A percentile compares a stretch with the other conserved stretches of the same genome.
Conservation (phyloP, 2,113 vertebrate genomes). For the Erinaceus europaeus region DNA sequence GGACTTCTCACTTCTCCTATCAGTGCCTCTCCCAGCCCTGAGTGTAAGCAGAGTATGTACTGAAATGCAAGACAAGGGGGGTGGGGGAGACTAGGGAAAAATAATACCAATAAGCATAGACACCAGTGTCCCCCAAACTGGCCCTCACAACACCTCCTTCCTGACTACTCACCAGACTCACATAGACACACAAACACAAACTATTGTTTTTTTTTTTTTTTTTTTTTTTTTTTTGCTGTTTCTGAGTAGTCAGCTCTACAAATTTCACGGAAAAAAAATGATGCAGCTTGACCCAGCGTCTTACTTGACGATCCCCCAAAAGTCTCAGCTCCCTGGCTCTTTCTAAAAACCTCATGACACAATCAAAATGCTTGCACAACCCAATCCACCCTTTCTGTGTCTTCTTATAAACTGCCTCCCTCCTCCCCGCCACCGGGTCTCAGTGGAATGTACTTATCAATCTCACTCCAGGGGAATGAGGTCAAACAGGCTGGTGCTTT, state of each 20-base stretch:
- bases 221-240: background rate
- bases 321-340: background rate
- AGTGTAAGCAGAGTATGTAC: background rate
- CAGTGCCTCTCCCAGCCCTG: background rate
- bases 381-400: background rate
- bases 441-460: constrained; percentile 65
- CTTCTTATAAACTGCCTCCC: background rate
- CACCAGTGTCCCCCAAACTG: background rate
- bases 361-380: background rate
- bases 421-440: constrained; percentile 43
- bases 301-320: background rate
- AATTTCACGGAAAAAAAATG: background rate
- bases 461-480: constrained; percentile 36
- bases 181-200: background rate
- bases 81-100: background rate
- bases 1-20: background rate
- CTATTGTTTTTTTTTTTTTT: too few species aligned
- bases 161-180: background rate
- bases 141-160: background rate
- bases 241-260: background rate
- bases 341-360: background rate
- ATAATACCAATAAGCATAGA: background rate
- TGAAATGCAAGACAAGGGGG: background rate
- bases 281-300: background rate
- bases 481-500: constrained; percentile 42